phyloP scores from a whole-genome alignment of 2,113 vertebrate species.

The Pterophyllum scalare region DNA sequence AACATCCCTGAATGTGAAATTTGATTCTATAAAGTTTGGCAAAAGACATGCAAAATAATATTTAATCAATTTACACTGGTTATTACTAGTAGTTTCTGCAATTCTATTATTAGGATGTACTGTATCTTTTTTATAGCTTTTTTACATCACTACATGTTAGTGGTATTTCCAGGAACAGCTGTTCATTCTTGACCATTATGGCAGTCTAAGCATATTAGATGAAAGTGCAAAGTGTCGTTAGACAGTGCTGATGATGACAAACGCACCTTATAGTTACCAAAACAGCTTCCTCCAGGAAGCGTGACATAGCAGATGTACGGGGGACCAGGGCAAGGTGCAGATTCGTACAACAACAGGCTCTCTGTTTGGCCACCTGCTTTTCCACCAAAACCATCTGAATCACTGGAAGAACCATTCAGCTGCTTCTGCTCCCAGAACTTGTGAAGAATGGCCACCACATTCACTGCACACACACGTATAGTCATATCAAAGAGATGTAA shows the following conservation, averaged over 20 bases:
- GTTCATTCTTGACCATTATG: neutral
- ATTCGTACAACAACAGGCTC: constrained; percentile 85
- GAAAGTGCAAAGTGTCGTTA: neutral
- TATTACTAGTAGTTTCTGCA: neutral
- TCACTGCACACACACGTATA: constrained; percentile 81
- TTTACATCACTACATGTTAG: neutral
- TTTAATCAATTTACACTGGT: neutral
- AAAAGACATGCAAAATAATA: neutral
- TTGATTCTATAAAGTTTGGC: neutral
- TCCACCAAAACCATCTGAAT: constrained; percentile 74
- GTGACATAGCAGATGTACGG: constrained; percentile 90
- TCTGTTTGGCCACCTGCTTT: constrained; percentile 55
- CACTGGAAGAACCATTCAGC: constrained; percentile 66
- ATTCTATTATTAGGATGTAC: neutral
- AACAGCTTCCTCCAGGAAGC: constrained; percentile 91
- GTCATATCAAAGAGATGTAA: neutral
- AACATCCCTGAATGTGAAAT: too few species aligned
- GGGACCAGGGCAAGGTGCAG: constrained; percentile 81
- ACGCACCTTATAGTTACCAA: constrained; percentile 90
- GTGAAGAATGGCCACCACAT: constrained; percentile 89
- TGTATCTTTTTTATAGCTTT: neutral
- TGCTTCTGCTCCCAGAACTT: constrained; percentile 92
- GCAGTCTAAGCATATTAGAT: neutral
- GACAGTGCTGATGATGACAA: neutral
- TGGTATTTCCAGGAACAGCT: neutral